Percentiles rank a stretch among this genome's conserved stretches.
phyloP scores from a whole-genome alignment of 2,888 invertebrate species.

The Druceiella hillmani region DNA sequence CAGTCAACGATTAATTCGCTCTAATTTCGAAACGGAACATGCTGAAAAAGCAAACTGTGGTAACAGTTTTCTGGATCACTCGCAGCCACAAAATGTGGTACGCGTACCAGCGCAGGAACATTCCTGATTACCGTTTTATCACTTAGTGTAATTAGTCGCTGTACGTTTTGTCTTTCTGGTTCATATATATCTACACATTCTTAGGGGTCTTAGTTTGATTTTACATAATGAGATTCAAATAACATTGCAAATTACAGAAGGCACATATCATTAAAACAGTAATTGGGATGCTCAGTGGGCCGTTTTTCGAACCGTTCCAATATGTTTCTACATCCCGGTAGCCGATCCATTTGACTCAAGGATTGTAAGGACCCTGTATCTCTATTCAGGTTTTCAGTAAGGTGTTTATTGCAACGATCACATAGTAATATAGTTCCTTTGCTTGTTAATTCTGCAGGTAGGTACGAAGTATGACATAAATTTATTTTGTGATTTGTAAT shows the following conservation, averaged over 20 bases:
- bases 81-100: no score
- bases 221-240: conserved; percentile 9
- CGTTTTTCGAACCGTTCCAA: conserved; percentile 16
- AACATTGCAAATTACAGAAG: conserved; percentile 14
- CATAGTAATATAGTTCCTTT: no score
- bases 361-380: background rate
- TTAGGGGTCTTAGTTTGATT: background rate
- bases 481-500: no score
- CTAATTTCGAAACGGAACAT: no score
- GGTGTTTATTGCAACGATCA: no score
- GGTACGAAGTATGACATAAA: no score
- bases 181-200: background rate
- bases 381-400: background rate
- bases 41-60: no score
- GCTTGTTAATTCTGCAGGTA: no score
- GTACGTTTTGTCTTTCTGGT: background rate
- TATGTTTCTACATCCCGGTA: conserved; percentile 6
- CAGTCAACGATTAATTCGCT: no score
- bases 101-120: background rate
- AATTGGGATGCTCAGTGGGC: conserved; percentile 13
- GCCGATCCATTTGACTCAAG: background rate
- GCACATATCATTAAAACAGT: conserved; percentile 12
- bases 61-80: no score
- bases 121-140: background rate
- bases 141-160: background rate